Base-by-base conservation (phyloP, 1,140 invertebrate genomes). In the Musca domestica region DNA sequence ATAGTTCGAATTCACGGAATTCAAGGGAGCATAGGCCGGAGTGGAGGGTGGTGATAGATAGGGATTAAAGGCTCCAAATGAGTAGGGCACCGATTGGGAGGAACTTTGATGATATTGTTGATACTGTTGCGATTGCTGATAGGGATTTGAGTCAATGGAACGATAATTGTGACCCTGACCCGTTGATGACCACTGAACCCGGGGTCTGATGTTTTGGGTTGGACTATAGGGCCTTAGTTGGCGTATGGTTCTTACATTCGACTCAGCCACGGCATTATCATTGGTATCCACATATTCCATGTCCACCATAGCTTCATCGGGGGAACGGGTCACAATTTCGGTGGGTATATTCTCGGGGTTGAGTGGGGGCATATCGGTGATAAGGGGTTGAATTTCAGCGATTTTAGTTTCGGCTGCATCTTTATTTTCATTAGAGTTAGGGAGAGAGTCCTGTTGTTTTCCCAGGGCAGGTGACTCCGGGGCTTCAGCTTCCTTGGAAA, bases 31-130 rank as follows among this genome's bases (percentile, higher is more conserved):
- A 51, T 74, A 76, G 7, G 73, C 64, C 30, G 68, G 70, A n/a
- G 54, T 66, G 9, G 69, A 69, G 3, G 78, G 76, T 15, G 76
- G 77, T 14, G 78, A 72, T 0, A 81, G 71, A 66, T 76, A 81
- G 0, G 78, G 77, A 72, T 81, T 81, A 34, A 67, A 81, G 19
- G 47, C 67, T 0, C 78, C 78, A 34, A 80, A 79, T 7, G 68
- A 71, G 10, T 41, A 41, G 34, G 34, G 34, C 10, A 12, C 4
- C 5, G 34, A 41, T 41, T 41, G 34, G 6, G 34, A 41, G 6
- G 10, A 12, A 12, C 34, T 41, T 41, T 5, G 34, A 41, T 41
- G 34, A 47, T 69, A 79, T 1, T 69, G 19, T 0, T 22, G 5
- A 19, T 66, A 52, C 12, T 63, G 51, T 41, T 58, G 27, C 20